Evolutionary conservation across 2,888 invertebrate species (phyloP).

Genomic region (Caenorhabditis sulstoni): DNA sequence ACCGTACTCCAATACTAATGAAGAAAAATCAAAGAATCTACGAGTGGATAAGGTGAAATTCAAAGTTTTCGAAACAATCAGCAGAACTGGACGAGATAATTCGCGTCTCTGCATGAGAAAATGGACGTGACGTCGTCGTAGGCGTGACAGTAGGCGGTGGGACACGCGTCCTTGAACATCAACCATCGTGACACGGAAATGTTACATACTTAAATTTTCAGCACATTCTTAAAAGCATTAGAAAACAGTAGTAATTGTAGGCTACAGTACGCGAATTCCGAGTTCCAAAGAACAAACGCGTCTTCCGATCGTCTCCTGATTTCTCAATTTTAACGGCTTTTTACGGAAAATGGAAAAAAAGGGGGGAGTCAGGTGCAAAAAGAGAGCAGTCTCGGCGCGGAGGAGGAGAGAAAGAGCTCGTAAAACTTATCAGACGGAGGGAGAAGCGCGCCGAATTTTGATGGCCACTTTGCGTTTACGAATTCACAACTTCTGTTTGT

Average conservation of each 20-base stretch:
- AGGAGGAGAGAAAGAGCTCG: constrained; percentile 30
- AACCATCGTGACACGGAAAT: no score
- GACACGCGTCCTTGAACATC: no score
- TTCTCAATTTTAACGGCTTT: neutral
- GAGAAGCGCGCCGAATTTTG: constrained; percentile 39
- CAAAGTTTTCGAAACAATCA: no score
- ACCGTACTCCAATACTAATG: no score
- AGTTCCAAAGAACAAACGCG: constrained; percentile 35
- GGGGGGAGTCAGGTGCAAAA: constrained; percentile 44
- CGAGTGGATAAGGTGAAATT: no score
- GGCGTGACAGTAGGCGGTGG: no score
- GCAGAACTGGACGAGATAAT: no score
- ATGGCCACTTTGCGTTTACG: constrained; percentile 31
- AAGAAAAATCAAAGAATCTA: no score
- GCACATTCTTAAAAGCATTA: no score
- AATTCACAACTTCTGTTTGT: constrained; percentile 41
- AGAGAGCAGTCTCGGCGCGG: constrained; percentile 14
- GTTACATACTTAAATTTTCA: no score
- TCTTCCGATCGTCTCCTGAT: constrained; percentile 34
- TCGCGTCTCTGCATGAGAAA: neutral
- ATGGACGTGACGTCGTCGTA: neutral
- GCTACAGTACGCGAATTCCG: neutral
- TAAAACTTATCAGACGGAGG: constrained; percentile 45
- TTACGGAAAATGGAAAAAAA: neutral
- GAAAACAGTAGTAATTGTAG: no score